Base-by-base conservation (phyloP, 2,113 vertebrate species). In the Hippocampus zosterae region DNA sequence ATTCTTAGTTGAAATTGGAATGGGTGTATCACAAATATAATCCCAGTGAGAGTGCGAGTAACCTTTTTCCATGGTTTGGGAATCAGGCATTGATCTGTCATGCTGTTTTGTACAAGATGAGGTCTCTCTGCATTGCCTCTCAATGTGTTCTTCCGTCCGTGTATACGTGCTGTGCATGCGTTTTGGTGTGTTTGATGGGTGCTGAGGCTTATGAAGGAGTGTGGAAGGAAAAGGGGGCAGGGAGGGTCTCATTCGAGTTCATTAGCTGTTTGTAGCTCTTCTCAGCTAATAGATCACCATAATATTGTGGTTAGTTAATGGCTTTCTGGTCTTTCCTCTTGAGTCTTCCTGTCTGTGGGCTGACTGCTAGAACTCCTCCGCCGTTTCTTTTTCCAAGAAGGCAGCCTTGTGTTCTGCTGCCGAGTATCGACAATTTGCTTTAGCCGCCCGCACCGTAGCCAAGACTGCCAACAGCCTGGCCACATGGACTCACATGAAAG, bases 291-390 rank as follows among this genome's bases (percentile, higher is more conserved):
- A 94, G 95, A 98, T 96, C 92, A 94, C 94, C 93, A 94, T 96
- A 95, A 96, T 94, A 94, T 94, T 96, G 95, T 93, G 94, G 94
- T 98, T 96, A 96, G 94, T 96, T 98, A 98, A 98, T 98, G 97
- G 95, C 94, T 97, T 95, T 96, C 94, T 96, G 92, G 93, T 94
- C 94, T 97, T 96, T 94, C 92, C 97, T 95, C 95, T 81, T 92
- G 95, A 94, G 96, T 88, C 93, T 84, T 91, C 89, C 94, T 94
- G 94, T 97, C 95, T 97, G 91, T 96, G 92, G 92, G 88, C 91
- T 92, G 90, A 88, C 92, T 92, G 90, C 94, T 88, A 83, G 92
- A 94, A 93, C 93, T 92, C 91, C 91, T 89, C 85, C 77, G 78
- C 72, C 62, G 76, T 74, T 85, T 83, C 85, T 74, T 69, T 81